Conservation (phyloP, 1,140 invertebrate genomes). For the Listronotus oregonensis region DNA sequence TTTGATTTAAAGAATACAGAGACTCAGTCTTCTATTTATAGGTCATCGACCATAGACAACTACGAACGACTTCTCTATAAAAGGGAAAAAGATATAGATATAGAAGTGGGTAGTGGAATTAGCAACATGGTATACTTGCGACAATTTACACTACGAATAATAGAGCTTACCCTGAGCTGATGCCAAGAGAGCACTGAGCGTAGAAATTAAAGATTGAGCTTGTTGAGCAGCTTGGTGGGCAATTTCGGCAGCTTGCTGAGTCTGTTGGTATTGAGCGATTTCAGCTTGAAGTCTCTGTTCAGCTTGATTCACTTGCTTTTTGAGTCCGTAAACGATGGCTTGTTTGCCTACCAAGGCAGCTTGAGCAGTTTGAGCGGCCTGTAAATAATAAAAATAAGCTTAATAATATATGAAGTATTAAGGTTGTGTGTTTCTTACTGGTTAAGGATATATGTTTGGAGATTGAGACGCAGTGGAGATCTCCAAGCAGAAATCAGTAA, state of each 20-base stretch:
- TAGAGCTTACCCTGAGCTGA: slow-evolving; percentile 37
- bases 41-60: too few species aligned
- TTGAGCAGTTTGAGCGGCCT: slow-evolving; percentile 38
- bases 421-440: too few species aligned
- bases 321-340: slow-evolving; percentile 40
- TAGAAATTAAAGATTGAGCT: slow-evolving; percentile 37
- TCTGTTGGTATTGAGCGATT: slow-evolving; percentile 40
- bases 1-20: too few species aligned
- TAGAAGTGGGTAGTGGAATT: too few species aligned
- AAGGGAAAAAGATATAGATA: too few species aligned
- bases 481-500: too few species aligned
- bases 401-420: too few species aligned
- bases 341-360: slow-evolving; percentile 47
- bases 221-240: slow-evolving; percentile 42
- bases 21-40: too few species aligned
- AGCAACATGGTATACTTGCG: too few species aligned
- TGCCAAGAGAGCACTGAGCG: slow-evolving; percentile 39
- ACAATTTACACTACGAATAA: not conserved
- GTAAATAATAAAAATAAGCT: not conserved
- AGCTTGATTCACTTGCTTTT: slow-evolving; percentile 40
- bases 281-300: slow-evolving; percentile 40
- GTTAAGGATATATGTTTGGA: too few species aligned
- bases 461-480: too few species aligned
- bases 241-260: slow-evolving; percentile 37
- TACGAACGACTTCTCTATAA: too few species aligned